Conservation (phyloP, 2,888 invertebrate species). For the Epicampocera succincta region DNA sequence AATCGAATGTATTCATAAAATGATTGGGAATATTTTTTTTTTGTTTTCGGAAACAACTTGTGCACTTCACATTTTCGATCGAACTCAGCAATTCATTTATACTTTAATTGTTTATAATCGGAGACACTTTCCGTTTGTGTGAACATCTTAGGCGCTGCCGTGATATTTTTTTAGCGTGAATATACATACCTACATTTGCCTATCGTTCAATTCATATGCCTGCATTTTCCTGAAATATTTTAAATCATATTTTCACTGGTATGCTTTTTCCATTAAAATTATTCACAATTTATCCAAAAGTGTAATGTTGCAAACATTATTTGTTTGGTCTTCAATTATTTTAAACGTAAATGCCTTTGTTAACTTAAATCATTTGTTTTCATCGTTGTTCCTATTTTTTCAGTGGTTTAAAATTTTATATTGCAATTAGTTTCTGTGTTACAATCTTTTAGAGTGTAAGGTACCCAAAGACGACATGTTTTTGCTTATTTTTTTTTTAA, state of each 20-base stretch:
- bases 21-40: not conserved
- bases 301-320: slow-evolving; percentile 26
- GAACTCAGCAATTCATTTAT: slow-evolving; percentile 20
- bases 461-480: no score
- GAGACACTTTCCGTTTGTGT: slow-evolving; percentile 17
- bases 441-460: no score
- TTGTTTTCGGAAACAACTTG: slow-evolving; percentile 6
- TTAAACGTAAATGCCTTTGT: no score
- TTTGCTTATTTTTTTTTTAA: no score
- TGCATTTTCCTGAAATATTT: slow-evolving; percentile 56
- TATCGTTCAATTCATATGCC: slow-evolving; percentile 31
- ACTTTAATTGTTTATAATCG: slow-evolving; percentile 16
- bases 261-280: slow-evolving; percentile 44
- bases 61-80: slow-evolving; percentile 31
- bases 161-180: slow-evolving; percentile 25
- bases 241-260: slow-evolving; percentile 40
- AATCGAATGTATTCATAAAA: slow-evolving; percentile 30
- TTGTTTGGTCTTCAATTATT: no score
- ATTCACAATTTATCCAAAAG: slow-evolving; percentile 39
- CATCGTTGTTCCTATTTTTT: no score
- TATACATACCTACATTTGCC: slow-evolving; percentile 17
- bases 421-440: no score
- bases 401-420: no score
- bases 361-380: no score
- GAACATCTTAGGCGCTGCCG: slow-evolving; percentile 34